Conservation (phyloP, 2,113 vertebrate species). For the Datnioides undecimradiatus region DNA sequence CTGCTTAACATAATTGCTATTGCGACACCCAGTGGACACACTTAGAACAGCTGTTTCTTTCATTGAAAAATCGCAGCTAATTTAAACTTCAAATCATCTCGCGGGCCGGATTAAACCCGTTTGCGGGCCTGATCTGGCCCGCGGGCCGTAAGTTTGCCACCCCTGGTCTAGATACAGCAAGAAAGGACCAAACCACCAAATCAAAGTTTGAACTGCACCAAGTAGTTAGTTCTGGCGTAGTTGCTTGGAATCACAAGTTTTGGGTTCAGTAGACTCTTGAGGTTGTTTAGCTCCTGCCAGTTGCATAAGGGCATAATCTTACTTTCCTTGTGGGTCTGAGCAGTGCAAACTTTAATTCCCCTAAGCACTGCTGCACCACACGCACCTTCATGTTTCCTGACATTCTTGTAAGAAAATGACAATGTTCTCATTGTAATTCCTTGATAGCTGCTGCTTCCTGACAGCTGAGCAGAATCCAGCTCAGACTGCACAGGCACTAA, state of each 20-base stretch:
- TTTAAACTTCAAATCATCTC: too few relatives aligned
- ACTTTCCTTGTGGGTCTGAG: background rate
- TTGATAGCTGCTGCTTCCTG: conserved; percentile 8
- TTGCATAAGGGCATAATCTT: background rate
- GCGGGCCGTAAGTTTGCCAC: too few relatives aligned
- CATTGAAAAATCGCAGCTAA: too few relatives aligned
- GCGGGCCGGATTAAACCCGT: too few relatives aligned
- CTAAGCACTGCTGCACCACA: conserved; percentile 4
- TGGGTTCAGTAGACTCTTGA: background rate
- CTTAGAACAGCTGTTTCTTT: too few relatives aligned
- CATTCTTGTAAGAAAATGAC: background rate
- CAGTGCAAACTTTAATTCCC: conserved; percentile 6
- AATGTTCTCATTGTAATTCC: conserved; percentile 21
- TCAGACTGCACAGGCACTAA: background rate
- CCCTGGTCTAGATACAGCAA: too few relatives aligned
- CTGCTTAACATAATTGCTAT: too few relatives aligned
- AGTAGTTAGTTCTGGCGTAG: too few relatives aligned
- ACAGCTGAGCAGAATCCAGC: conserved; percentile 5
- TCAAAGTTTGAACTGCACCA: background rate
- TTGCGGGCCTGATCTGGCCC: too few relatives aligned
- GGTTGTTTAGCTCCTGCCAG: background rate
- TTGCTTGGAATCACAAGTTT: background rate
- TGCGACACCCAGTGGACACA: too few relatives aligned
- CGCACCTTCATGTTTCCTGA: conserved; percentile 19
- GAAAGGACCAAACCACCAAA: too few relatives aligned